Conservation (phyloP, 2,113 vertebrate species). For the Malurus melanocephalus region DNA sequence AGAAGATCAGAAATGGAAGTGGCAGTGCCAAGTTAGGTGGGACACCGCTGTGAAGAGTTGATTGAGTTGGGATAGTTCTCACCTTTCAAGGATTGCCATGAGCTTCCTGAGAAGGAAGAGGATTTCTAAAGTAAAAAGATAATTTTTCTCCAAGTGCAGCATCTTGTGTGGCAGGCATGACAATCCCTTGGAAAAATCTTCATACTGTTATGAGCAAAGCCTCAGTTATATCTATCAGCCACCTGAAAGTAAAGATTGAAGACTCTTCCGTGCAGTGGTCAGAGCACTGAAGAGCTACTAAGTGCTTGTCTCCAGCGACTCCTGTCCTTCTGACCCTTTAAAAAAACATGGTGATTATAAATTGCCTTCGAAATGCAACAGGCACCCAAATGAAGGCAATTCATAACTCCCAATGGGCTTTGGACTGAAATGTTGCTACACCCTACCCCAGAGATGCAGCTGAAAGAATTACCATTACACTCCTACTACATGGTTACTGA, state of each 20-base stretch:
- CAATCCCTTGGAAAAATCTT: neutral
- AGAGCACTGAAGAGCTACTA: neutral
- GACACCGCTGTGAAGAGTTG: neutral
- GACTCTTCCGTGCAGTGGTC: neutral
- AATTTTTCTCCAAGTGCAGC: neutral
- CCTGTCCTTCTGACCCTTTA: neutral
- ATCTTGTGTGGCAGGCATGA: neutral
- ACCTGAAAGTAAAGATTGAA: neutral
- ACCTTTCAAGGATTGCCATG: neutral
- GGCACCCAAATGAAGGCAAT: neutral
- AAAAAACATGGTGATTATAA: neutral
- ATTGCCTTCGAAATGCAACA: neutral
- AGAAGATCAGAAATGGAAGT: neutral
- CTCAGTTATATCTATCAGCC: neutral
- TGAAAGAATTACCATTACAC: neutral
- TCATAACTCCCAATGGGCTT: neutral
- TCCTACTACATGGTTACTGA: neutral
- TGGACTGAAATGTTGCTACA: neutral
- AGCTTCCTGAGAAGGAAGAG: neutral
- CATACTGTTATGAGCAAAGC: neutral
- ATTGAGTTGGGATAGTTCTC: neutral
- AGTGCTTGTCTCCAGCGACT: neutral
- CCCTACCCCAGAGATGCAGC: rapidly evolving
- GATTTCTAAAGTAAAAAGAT: neutral
- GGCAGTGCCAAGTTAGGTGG: neutral